phyloP scores from a whole-genome alignment of 2,797 vertebrate species.

The Ctenopoma multispine region DNA sequence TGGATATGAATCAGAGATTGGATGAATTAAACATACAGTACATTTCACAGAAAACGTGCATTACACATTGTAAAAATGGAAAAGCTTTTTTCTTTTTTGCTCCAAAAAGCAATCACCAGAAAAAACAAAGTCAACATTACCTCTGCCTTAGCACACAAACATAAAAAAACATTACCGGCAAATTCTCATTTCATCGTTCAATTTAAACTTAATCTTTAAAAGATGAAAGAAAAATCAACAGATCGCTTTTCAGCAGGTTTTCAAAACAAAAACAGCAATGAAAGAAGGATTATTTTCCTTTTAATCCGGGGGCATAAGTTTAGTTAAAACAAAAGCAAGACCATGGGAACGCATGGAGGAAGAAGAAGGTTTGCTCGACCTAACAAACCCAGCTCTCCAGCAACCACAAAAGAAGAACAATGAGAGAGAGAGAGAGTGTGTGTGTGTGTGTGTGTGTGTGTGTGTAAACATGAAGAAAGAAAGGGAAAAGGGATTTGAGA shows the following conservation, averaged over 20 bases:
- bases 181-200: constrained; percentile 73
- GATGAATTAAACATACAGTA: constrained; percentile 74
- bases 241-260: constrained; percentile 80
- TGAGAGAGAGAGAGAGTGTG: constrained; percentile 14
- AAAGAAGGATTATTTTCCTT: constrained; percentile 83
- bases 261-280: constrained; percentile 81
- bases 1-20: constrained; percentile 68
- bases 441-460: background rate
- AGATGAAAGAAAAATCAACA: constrained; percentile 80
- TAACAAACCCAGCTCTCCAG: constrained; percentile 69
- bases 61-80: constrained; percentile 53
- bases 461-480: constrained; percentile 49
- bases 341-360: constrained; percentile 78
- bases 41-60: constrained; percentile 68
- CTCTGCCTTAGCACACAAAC: constrained; percentile 50
- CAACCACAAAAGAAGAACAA: constrained; percentile 78
- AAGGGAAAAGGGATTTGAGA: constrained; percentile 82
- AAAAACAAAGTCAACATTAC: constrained; percentile 46
- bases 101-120: constrained; percentile 46
- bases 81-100: constrained; percentile 39
- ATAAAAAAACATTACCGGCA: constrained; percentile 63
- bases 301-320: constrained; percentile 82
- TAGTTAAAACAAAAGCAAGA: constrained; percentile 82
- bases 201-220: constrained; percentile 82
- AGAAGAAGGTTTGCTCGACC: constrained; percentile 70